Percentiles rank a stretch among this genome's conserved stretches.
These are phyloP conservation scores for Eustalomyia histrio DNA, from an alignment of 2,888 invertebrate species.

Conservation along the genomic window DNA sequence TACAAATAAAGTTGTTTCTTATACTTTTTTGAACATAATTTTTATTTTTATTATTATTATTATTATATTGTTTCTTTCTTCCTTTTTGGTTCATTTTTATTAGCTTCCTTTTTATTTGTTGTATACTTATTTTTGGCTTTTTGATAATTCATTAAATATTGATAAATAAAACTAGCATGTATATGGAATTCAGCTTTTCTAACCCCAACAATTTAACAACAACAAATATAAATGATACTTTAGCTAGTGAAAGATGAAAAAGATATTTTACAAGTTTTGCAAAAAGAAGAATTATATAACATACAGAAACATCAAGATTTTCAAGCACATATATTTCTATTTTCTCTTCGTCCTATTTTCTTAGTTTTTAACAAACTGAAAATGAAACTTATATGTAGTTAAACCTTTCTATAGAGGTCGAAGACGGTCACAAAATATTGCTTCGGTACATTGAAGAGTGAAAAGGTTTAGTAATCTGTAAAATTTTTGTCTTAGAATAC, in stretches of 20 bases:
- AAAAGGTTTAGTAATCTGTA: no score
- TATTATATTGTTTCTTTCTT: no score
- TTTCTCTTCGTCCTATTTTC: no score
- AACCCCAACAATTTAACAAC: conserved; percentile 30
- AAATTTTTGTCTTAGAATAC: no score
- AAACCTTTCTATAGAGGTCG: no score
- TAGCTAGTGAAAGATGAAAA: conserved; percentile 21
- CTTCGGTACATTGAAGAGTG: no score
- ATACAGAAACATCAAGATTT: conserved; percentile 50
- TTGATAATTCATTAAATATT: conserved; percentile 63
- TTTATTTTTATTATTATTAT: no score
- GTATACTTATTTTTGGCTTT: conserved; percentile 27
- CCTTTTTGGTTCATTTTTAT: conserved; percentile 5
- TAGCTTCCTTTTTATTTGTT: neutral
- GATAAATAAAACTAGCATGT: conserved; percentile 45
- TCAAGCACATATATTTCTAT: conserved; percentile 23
- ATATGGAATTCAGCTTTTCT: conserved; percentile 25
- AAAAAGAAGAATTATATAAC: conserved; percentile 3
- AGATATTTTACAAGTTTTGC: conserved; percentile 26
- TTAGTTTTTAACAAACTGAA: no score
- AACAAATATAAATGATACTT: conserved; percentile 55
- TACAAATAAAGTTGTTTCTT: conserved; percentile 36
- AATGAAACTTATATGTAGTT: no score
- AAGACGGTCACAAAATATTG: no score
- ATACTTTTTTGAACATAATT: conserved; percentile 42